Evolutionary conservation across 2,113 vertebrate species (phyloP), one percentile per base, ranked within the genome.

Genomic region (Montifringilla adamsi): DNA sequence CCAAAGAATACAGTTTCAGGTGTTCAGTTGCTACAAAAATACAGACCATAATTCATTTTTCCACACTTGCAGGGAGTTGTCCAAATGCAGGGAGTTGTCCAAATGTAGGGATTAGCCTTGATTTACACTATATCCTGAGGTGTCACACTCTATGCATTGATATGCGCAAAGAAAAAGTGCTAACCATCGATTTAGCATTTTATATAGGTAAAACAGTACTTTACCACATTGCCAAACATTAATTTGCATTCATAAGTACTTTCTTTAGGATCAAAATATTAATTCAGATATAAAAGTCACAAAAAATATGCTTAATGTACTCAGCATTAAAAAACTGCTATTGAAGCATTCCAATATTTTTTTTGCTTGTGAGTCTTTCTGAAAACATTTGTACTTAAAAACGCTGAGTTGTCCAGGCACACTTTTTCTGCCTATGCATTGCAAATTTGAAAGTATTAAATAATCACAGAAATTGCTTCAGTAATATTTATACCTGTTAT

Each of bases 341-440:
- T 6, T 79, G 44, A 60, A 69, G 27, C 22, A 44, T 58, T 82
- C 31, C 0, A 0, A 5, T 49, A 3, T 3, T 10, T 23, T n/a
- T 58, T 31, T 63, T 33, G 18, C 8, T 37, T 3, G 5, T 15
- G 33, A 39, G 11, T 35, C 93, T 87, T 90, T 66, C 37, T 90
- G 10, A 60, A 52, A 17, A 59, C 2, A 59, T 43, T 24, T 91
- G 14, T 67, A 68, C 11, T 78, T 81, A 28, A 73, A 69, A 83
- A 39, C 23, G 12, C 27, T 13, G 26, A 49, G n/a, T 46, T 75
- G 21, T 14, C n/a, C 20, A 16, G 43, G 30, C 22, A 67, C 28
- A 6, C 12, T 82, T 44, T 41, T 33, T 27, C 23, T 82, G 20
- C 23, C 6, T 72, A 10, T 20, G 10, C 9, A 20, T 6, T 87